phyloP scores from a whole-genome alignment of 2,113 vertebrate species.

The Micronycteris hirsuta region DNA sequence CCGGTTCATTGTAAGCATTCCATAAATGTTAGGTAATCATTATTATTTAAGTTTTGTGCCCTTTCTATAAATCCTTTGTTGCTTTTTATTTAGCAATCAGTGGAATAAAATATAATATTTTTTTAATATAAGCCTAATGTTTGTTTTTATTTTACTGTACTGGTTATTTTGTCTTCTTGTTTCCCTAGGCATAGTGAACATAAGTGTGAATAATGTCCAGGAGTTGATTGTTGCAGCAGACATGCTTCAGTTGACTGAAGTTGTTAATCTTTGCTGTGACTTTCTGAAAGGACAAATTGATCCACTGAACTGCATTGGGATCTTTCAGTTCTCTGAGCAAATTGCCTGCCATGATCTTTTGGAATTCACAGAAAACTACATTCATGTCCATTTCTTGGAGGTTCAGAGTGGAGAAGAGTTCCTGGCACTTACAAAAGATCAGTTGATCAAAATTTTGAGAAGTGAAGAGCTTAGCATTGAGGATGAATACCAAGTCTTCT shows the following conservation, averaged over 20 bases:
- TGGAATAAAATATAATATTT: slow-evolving; percentile 20
- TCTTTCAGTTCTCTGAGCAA: slow-evolving; percentile 97
- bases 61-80: slow-evolving; percentile 20
- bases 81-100: slow-evolving; percentile 4
- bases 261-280: slow-evolving; percentile 93
- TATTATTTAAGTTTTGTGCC: slow-evolving; percentile 6
- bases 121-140: slow-evolving; percentile 23
- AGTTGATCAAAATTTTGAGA: slow-evolving; percentile 90
- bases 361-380: slow-evolving; percentile 95
- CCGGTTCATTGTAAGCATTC: slow-evolving; percentile 13
- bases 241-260: slow-evolving; percentile 95
- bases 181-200: slow-evolving; percentile 85
- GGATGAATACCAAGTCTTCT: slow-evolving; percentile 97
- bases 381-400: slow-evolving; percentile 94
- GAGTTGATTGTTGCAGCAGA: slow-evolving; percentile 96
- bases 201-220: slow-evolving; percentile 93
- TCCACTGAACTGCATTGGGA: slow-evolving; percentile 92
- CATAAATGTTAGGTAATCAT: neutral
- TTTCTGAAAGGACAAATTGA: slow-evolving; percentile 95
- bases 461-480: slow-evolving; percentile 97
- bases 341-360: slow-evolving; percentile 91
- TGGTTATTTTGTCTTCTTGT: slow-evolving; percentile 1
- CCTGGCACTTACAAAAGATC: slow-evolving; percentile 89
- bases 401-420: slow-evolving; percentile 91
- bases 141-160: slow-evolving; percentile 21